These are phyloP conservation scores for Pectinophora gossypiella DNA, from an alignment of 1,140 invertebrate species.

Conservation along the genomic window DNA sequence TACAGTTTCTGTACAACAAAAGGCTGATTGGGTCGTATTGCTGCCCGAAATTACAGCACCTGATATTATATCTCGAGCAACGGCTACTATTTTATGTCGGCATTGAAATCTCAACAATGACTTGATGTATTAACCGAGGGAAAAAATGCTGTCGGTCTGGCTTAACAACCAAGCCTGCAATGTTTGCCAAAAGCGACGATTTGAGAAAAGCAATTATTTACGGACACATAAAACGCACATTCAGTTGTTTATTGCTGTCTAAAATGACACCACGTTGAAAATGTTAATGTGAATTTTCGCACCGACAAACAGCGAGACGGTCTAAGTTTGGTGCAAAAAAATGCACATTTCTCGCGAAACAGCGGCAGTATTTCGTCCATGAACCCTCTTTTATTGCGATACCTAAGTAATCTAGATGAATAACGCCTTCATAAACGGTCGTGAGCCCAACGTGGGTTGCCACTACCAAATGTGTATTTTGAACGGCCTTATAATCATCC, in stretches of 20 bases:
- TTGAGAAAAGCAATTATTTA: slow-evolving; percentile 28
- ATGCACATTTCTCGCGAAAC: slow-evolving; percentile 53
- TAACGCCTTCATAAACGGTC: slow-evolving; percentile 46
- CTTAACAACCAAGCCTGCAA: background rate
- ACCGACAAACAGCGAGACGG: slow-evolving; percentile 35
- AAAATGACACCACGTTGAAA: slow-evolving; percentile 32
- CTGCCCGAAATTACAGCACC: slow-evolving; percentile 24
- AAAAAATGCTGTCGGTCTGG: background rate
- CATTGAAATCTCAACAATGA: slow-evolving; percentile 3
- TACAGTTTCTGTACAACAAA: slow-evolving; percentile 28
- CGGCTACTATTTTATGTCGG: slow-evolving; percentile 13
- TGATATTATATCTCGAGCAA: slow-evolving; percentile 17
- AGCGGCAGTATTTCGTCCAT: slow-evolving; percentile 39
- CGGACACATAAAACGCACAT: slow-evolving; percentile 37
- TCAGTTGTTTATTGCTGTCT: slow-evolving; percentile 37
- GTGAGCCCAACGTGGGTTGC: slow-evolving; percentile 42
- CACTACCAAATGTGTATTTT: slow-evolving; percentile 40
- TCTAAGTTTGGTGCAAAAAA: slow-evolving; percentile 58
- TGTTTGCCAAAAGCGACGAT: background rate
- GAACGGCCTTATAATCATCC: slow-evolving; percentile 31
- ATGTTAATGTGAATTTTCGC: slow-evolving; percentile 44
- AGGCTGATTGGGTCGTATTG: slow-evolving; percentile 27
- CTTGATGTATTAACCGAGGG: background rate
- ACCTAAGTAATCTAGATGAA: slow-evolving; percentile 56
- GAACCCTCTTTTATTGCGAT: slow-evolving; percentile 51